Conservation (phyloP, 2,888 invertebrate genomes). For the Leptinotarsa haldemani region DNA sequence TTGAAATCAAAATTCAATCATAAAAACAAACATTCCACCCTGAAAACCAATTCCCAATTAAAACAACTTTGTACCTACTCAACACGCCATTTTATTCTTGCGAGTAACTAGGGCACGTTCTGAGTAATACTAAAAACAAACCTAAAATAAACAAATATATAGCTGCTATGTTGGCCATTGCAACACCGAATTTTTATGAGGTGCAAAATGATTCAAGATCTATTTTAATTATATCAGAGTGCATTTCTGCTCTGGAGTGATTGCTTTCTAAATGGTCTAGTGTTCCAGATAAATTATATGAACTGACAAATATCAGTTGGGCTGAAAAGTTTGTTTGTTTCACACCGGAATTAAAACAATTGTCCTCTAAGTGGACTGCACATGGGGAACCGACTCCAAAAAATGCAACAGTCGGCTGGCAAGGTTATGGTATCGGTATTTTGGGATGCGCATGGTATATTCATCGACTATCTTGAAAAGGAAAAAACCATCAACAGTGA, state of each 20-base stretch:
- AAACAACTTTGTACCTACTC: background rate
- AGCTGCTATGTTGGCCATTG: background rate
- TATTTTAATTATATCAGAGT: background rate
- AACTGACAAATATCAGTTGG: no score
- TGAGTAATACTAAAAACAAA: background rate
- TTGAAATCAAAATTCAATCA: background rate
- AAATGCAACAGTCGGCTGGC: no score
- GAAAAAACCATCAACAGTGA: no score
- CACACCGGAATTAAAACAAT: no score
- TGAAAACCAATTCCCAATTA: background rate
- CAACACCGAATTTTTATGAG: conserved; percentile 8
- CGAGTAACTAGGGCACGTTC: conserved; percentile 5
- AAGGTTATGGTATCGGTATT: no score
- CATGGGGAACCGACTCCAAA: no score
- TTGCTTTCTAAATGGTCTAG: background rate
- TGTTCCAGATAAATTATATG: no score
- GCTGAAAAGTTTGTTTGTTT: no score
- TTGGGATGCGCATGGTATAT: no score
- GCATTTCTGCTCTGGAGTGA: background rate
- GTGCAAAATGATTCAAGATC: background rate
- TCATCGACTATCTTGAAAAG: no score
- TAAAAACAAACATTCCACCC: background rate
- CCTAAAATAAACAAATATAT: conserved; percentile 15
- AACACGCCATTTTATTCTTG: background rate
- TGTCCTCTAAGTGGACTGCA: no score